Evolutionary conservation across 2,888 invertebrate genomes (phyloP).

Genomic region (Chrysotoxum bicinctum): DNA sequence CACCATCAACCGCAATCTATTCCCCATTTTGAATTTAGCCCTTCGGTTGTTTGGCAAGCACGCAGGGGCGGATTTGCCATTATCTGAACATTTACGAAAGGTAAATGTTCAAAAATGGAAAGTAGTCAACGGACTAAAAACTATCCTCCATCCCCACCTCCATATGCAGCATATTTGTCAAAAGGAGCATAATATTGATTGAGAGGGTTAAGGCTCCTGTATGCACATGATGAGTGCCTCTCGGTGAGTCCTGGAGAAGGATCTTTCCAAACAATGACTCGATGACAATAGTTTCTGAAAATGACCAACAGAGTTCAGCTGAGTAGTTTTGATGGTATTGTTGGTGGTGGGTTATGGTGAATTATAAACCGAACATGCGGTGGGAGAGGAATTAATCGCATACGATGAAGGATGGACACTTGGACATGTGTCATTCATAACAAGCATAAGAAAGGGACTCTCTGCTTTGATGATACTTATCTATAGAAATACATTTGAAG

Average conservation of each 20-base stretch:
- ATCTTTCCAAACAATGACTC: slow-evolving; percentile 54
- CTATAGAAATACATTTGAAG: slow-evolving; percentile 5
- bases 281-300: slow-evolving; percentile 66
- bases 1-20: slow-evolving; percentile 53
- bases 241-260: slow-evolving; percentile 23
- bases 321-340: not conserved
- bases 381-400: slow-evolving; percentile 26
- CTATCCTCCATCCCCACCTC: not conserved
- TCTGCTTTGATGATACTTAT: not conserved
- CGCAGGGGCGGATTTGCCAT: slow-evolving; percentile 26
- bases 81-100: slow-evolving; percentile 51
- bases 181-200: slow-evolving; percentile 22
- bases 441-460: slow-evolving; percentile 20
- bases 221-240: slow-evolving; percentile 34
- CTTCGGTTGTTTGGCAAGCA: not conserved
- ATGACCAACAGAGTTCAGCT: slow-evolving; percentile 46
- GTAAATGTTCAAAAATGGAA: not conserved
- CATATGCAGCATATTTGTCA: not conserved
- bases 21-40: slow-evolving; percentile 40
- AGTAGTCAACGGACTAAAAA: slow-evolving; percentile 1
- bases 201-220: not conserved
- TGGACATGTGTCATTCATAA: slow-evolving; percentile 44
- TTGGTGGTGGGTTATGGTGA: slow-evolving; percentile 33
- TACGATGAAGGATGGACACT: slow-evolving; percentile 23
- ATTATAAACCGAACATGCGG: slow-evolving; percentile 54